A percentile compares a stretch with the other conserved stretches of the same genome.
Evolutionary conservation across 2,888 invertebrate genomes (phyloP).

Genomic region (Campopleginae sp.): DNA sequence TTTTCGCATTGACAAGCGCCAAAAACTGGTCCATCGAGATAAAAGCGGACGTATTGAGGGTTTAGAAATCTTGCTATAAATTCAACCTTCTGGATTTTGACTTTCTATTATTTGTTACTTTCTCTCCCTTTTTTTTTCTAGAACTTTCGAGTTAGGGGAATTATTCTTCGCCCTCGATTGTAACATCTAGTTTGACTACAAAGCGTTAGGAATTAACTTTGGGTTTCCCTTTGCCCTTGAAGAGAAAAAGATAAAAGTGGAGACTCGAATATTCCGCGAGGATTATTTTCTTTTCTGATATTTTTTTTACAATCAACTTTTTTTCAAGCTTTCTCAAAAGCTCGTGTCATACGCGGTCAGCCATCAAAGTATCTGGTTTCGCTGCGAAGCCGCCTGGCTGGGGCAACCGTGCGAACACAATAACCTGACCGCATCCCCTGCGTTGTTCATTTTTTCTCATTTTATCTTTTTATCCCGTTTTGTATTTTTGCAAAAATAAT

Average conservation of each 20-base stretch:
- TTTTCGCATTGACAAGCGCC: conserved; percentile 36
- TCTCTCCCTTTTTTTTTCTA: background rate
- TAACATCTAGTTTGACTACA: background rate
- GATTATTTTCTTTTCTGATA: background rate
- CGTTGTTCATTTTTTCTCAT: background rate
- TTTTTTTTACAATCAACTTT: too few relatives aligned
- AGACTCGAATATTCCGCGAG: background rate
- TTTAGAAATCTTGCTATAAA: conserved; percentile 48
- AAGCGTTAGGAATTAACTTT: background rate
- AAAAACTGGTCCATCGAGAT: conserved; percentile 36
- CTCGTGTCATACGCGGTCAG: background rate
- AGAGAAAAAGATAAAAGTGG: background rate
- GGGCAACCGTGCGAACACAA: background rate
- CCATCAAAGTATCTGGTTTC: background rate
- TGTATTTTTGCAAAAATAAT: background rate
- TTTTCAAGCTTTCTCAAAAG: too few relatives aligned
- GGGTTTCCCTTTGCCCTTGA: background rate
- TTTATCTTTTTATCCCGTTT: background rate
- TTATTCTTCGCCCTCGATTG: background rate
- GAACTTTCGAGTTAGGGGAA: background rate
- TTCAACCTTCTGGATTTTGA: conserved; percentile 10
- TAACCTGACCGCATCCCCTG: background rate
- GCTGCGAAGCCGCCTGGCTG: background rate
- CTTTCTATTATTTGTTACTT: conserved; percentile 45
- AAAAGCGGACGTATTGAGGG: conserved; percentile 28